Evolutionary conservation across 2,888 invertebrate genomes (phyloP).

Genomic region (Lasioglossum oenotherae): DNA sequence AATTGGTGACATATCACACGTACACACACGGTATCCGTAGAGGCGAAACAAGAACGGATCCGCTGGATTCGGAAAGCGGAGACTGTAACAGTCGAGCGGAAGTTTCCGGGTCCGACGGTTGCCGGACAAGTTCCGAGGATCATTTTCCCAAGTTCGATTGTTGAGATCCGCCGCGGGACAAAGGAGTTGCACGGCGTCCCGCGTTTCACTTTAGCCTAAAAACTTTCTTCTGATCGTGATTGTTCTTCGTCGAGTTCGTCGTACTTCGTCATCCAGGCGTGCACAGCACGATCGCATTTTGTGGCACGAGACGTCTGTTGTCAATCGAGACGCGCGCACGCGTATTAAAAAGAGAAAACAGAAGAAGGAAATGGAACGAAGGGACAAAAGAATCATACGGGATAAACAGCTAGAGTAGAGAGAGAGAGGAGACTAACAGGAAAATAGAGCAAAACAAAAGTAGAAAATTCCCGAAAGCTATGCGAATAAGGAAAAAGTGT

Average conservation of each 20-base stretch:
- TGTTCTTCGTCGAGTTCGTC: constrained; percentile 50
- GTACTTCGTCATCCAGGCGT: constrained; percentile 45
- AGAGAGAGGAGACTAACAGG: not conserved
- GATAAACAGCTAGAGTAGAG: constrained; percentile 2
- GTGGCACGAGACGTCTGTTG: constrained; percentile 67
- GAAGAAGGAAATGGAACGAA: not conserved
- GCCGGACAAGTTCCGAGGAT: not conserved
- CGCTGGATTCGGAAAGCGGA: not conserved
- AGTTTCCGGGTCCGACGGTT: not conserved
- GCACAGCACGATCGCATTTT: constrained; percentile 60
- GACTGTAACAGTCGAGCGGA: not conserved
- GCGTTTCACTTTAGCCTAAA: constrained; percentile 21
- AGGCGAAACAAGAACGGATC: not conserved
- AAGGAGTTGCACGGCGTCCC: not conserved
- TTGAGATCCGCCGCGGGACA: not conserved
- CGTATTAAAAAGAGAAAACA: constrained; percentile 34
- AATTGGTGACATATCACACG: not conserved
- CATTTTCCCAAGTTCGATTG: not conserved
- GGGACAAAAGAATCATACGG: not conserved
- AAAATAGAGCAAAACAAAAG: not conserved
- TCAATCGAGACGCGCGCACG: constrained; percentile 52
- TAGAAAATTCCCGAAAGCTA: not conserved
- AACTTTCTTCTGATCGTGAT: constrained; percentile 29
- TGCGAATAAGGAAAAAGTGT: constrained; percentile 1
- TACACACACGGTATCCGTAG: not conserved